Evolutionary conservation across 2,113 vertebrate species (phyloP).

Genomic region (Hepsetus odoe): DNA sequence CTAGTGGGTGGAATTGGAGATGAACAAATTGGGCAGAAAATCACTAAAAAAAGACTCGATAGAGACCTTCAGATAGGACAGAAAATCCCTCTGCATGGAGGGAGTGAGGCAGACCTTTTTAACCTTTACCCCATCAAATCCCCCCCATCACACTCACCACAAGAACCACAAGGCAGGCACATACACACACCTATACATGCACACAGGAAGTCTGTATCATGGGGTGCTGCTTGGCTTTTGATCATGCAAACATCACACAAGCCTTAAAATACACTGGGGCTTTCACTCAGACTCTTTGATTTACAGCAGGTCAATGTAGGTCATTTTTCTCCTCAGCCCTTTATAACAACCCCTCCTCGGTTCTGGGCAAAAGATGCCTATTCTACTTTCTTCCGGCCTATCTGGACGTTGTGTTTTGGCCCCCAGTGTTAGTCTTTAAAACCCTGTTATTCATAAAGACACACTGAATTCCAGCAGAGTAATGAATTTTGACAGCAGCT

Average conservation of each 20-base stretch:
- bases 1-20: too few species aligned
- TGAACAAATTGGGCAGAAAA: too few species aligned
- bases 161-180: conserved; percentile 23
- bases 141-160: conserved; percentile 23
- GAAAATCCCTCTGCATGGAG: background rate
- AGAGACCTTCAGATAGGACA: background rate
- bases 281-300: background rate
- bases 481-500: conserved; percentile 7
- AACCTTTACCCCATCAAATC: background rate
- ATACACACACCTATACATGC: conserved; percentile 24
- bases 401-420: background rate
- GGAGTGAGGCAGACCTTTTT: background rate
- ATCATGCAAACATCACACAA: conserved; percentile 10
- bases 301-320: background rate
- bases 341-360: background rate
- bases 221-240: conserved; percentile 9
- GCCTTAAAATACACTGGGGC: conserved; percentile 11
- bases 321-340: too few species aligned
- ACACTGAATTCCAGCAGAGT: background rate
- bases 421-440: background rate
- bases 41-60: background rate
- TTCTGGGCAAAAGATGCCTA: background rate
- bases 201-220: background rate
- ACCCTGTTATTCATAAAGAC: background rate
- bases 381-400: too few species aligned